phyloP scores from a whole-genome alignment of 2,797 vertebrate genomes.

The Epinephelus coioides region DNA sequence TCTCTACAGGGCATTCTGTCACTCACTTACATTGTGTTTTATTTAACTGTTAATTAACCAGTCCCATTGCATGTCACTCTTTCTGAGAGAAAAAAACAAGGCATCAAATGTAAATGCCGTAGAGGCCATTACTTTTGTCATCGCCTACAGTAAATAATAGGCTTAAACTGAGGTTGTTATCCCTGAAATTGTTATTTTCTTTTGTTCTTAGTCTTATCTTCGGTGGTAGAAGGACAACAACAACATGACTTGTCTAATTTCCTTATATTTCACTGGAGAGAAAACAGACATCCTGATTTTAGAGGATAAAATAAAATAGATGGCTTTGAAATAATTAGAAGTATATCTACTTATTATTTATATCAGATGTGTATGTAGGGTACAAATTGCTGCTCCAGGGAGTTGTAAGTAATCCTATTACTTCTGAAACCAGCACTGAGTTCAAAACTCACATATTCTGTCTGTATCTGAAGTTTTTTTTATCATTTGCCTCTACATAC shows the following conservation, averaged over 20 bases:
- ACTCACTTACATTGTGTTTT: constrained; percentile 2
- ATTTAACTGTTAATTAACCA: constrained; percentile 14
- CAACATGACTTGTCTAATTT: constrained; percentile 2
- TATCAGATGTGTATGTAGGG: constrained; percentile 16
- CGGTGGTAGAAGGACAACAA: not conserved
- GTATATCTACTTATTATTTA: constrained; percentile 10
- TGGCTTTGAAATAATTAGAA: constrained; percentile 3
- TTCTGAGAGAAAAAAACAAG: not conserved
- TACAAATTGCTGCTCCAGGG: constrained; percentile 45
- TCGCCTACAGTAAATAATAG: constrained; percentile 9
- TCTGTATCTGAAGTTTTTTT: constrained; percentile 31
- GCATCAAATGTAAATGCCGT: constrained; percentile 13
- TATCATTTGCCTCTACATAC: constrained; percentile 27
- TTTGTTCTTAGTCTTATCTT: not conserved
- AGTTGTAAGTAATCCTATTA: constrained; percentile 23
- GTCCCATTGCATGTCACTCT: constrained; percentile 9
- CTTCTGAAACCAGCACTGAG: constrained; percentile 25
- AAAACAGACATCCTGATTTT: constrained; percentile 9
- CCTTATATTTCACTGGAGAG: not conserved
- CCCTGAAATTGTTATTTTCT: not conserved
- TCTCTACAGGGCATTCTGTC: constrained; percentile 29
- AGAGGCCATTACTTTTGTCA: constrained; percentile 3
- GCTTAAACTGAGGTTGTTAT: constrained; percentile 1
- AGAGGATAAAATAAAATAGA: not conserved
- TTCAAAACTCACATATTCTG: constrained; percentile 43